Evolutionary conservation across 2,888 invertebrate species (phyloP), one percentile per base, ranked within the genome.

Genomic region (Syrphus vitripennis): DNA sequence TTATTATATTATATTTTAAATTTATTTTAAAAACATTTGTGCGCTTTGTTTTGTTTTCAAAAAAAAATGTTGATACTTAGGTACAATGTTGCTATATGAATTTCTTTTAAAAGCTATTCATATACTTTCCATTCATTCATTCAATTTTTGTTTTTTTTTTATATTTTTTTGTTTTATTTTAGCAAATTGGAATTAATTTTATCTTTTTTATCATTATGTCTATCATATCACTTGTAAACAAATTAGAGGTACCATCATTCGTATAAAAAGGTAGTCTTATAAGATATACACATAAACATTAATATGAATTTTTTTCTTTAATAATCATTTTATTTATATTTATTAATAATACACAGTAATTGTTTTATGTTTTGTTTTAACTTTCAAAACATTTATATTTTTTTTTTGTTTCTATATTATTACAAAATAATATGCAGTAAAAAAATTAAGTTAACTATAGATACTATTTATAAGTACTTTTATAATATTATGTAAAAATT

Each of bases 201-300:
- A 40, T 61, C 53, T 12, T 40, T 61, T 81, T 72, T 77, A 61
- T 16, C 70, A 67, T 78, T 80, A 86, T 82, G 57, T 61, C 86
- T 82, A 82, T 74, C 63, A 86, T 86, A 82, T 86, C 86, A 86
- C 82, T 86, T 82, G 77, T 82, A 86, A 82, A 83, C 74, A 87
- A 87, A 82, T 83, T 75, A 83, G 70, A 79, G 83, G 78, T 87
- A 83, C 87, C 81, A 78, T 75, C 74, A 83, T 75, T 87, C 87
- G 83, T 87, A 87, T 83, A 87, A 87, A 87, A 83, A 87, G 83
- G 87, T 78, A 87, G 87, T 87, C 87, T 87, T 87, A 83, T 79
- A 74, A 86, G 82, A 82, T 86, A 82, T 82, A 86, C 72, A 80
- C 72, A 75, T 70, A 75, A 69, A 78, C 67, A 76, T 77, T 77